Conservation (phyloP, 2,797 vertebrate species). For the Babyrousa celebensis region DNA sequence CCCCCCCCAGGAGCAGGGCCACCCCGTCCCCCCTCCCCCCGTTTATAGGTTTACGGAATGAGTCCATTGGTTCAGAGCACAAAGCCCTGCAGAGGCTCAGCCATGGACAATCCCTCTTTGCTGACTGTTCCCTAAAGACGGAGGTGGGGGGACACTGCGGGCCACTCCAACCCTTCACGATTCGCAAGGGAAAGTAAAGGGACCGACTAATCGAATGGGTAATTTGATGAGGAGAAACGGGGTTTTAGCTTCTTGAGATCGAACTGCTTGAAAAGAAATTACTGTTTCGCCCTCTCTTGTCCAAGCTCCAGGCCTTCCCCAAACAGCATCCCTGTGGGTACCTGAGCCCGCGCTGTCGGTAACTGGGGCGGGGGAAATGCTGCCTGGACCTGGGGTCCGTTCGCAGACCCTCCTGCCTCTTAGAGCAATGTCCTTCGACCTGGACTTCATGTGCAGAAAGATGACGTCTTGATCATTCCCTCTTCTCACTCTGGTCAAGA, state of each 20-base stretch:
- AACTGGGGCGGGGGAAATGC: neutral
- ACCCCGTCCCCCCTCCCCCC: no score
- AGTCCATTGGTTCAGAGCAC: neutral
- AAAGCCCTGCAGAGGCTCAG: neutral
- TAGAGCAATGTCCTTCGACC: neutral
- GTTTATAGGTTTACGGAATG: neutral
- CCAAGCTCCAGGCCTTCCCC: neutral
- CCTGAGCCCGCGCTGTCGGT: rapidly evolving
- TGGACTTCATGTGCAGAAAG: neutral
- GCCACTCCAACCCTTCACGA: neutral
- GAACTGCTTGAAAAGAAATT: neutral
- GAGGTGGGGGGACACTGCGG: neutral
- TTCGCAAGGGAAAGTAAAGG: neutral
- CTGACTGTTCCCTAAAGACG: neutral
- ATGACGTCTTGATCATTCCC: neutral
- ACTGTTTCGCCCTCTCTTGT: neutral
- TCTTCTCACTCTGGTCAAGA: neutral
- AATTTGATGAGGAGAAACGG: neutral
- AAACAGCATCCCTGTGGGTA: neutral
- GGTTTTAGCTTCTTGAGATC: neutral
- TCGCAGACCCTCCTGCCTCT: neutral
- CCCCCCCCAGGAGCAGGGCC: no score
- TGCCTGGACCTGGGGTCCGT: neutral
- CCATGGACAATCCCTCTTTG: neutral
- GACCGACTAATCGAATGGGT: neutral